phyloP scores from a whole-genome alignment of 1,140 invertebrate genomes.

The Lordiphosa collinella region DNA sequence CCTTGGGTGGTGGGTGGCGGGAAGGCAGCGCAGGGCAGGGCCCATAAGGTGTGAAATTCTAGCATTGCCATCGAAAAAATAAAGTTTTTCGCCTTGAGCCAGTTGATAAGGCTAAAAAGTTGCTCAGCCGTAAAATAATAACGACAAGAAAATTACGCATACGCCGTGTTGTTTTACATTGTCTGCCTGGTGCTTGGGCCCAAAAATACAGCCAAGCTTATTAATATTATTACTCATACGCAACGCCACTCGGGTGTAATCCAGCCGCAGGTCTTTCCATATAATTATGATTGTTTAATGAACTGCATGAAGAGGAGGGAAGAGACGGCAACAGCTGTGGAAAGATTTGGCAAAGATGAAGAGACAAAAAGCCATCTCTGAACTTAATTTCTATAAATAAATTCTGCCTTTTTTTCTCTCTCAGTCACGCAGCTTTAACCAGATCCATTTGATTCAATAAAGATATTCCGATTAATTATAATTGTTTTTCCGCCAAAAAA shows the following conservation, averaged over 20 bases:
- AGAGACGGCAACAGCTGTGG: not conserved
- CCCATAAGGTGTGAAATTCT: slow-evolving; percentile 76
- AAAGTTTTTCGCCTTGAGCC: slow-evolving; percentile 52
- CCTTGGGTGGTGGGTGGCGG: slow-evolving; percentile 1
- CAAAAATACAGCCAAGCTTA: slow-evolving; percentile 42
- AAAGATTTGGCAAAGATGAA: too few relatives aligned
- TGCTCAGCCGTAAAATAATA: slow-evolving; percentile 52
- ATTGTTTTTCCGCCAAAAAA: slow-evolving; percentile 6
- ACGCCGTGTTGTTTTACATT: slow-evolving; percentile 66
- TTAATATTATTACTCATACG: slow-evolving; percentile 67
- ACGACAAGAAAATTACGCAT: slow-evolving; percentile 64
- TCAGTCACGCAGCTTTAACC: not conserved
- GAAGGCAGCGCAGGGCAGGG: slow-evolving; percentile 7
- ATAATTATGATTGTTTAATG: slow-evolving; percentile 68
- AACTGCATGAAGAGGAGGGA: slow-evolving; percentile 22
- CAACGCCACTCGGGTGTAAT: slow-evolving; percentile 20
- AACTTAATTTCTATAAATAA: too few relatives aligned
- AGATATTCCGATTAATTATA: slow-evolving; percentile 18
- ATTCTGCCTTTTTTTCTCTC: too few relatives aligned
- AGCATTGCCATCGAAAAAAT: slow-evolving; percentile 29
- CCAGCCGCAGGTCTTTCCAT: slow-evolving; percentile 13
- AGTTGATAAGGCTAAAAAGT: slow-evolving; percentile 44
- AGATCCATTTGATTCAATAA: slow-evolving; percentile 1
- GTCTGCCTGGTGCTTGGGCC: slow-evolving; percentile 34
- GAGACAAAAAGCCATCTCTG: too few relatives aligned